These are phyloP conservation scores for Thomomys bottae DNA, from an alignment of 2,113 vertebrate species.

Conservation along the genomic window DNA sequence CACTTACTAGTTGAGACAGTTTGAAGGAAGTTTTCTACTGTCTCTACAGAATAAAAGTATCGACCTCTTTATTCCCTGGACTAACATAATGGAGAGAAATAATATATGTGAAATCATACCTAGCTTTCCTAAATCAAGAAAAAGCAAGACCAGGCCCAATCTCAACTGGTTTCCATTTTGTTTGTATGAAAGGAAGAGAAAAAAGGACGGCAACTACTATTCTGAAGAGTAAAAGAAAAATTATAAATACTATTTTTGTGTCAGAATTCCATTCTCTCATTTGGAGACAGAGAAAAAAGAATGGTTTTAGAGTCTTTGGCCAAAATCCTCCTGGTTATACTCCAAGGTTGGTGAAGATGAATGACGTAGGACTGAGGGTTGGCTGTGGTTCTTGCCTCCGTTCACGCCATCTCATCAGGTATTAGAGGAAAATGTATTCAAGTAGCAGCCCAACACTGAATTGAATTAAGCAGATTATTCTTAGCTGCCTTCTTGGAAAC, in stretches of 20 bases:
- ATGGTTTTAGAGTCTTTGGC: not conserved
- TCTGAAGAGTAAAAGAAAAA: not conserved
- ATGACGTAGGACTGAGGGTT: not conserved
- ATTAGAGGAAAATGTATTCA: not conserved
- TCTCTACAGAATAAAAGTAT: not conserved
- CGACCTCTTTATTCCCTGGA: not conserved
- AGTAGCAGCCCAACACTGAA: not conserved
- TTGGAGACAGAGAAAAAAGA: constrained; percentile 15
- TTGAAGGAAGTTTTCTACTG: not conserved
- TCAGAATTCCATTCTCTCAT: constrained; percentile 17
- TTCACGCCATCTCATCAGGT: not conserved
- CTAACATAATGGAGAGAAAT: not conserved
- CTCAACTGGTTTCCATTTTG: not conserved
- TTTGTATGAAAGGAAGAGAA: not conserved
- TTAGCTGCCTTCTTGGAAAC: constrained; percentile 6
- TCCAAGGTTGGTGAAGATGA: not conserved
- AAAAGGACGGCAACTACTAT: not conserved
- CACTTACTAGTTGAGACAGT: not conserved
- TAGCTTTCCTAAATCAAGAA: not conserved
- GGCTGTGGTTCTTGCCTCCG: not conserved
- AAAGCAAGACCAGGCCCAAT: not conserved
- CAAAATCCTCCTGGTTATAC: not conserved
- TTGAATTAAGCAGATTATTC: not conserved
- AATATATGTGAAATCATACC: not conserved
- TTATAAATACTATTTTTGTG: not conserved